Evolutionary conservation across 1,140 invertebrate species (phyloP).

Genomic region (Anastrepha obliqua): DNA sequence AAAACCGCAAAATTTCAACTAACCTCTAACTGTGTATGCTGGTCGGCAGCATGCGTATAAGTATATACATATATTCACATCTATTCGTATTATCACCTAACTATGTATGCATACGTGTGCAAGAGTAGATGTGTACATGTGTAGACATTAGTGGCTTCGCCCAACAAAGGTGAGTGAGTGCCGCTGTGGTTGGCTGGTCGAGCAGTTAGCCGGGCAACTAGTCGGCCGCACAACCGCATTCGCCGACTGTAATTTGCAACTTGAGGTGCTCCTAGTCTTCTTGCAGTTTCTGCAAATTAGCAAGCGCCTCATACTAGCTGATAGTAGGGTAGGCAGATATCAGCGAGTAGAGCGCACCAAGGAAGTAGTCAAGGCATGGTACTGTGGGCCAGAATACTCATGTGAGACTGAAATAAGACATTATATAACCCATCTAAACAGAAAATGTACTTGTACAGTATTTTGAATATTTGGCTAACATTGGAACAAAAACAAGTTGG

Average conservation of each 20-base stretch:
- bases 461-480: too few species aligned
- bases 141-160: slow-evolving; percentile 20
- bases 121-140: background rate
- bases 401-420: too few species aligned
- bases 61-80: background rate
- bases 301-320: background rate
- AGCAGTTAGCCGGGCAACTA: slow-evolving; percentile 15
- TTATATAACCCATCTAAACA: too few species aligned
- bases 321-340: background rate
- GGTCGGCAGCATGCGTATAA: background rate
- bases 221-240: slow-evolving; percentile 41
- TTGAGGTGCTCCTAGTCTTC: background rate
- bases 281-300: slow-evolving; percentile 17
- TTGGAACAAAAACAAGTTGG: too few species aligned
- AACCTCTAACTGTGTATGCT: background rate
- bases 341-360: background rate
- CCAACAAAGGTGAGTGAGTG: slow-evolving; percentile 18
- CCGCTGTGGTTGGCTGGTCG: slow-evolving; percentile 10
- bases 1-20: slow-evolving; percentile 48
- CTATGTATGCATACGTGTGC: background rate
- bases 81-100: too few species aligned
- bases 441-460: too few species aligned
- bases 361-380: background rate
- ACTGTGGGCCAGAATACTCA: too few species aligned
- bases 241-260: slow-evolving; percentile 45